Percentiles rank a stretch among this genome's conserved stretches.
Conservation (phyloP, 2,797 vertebrate species). For the Lophius americanus region DNA sequence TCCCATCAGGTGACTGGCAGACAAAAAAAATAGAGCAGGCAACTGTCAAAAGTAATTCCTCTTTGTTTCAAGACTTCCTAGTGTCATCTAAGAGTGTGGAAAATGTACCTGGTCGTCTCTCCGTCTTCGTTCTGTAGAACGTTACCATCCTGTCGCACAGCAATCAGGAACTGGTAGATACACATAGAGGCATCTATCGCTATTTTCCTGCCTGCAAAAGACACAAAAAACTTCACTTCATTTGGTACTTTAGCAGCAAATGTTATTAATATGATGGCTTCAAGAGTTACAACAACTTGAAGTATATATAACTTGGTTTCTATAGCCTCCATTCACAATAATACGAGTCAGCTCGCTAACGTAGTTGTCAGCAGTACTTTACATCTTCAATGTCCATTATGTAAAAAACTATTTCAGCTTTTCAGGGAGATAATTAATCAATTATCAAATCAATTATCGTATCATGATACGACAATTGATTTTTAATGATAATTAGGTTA, state of each 20-base stretch:
- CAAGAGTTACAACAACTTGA: no score
- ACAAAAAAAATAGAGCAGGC: not conserved
- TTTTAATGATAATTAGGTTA: no score
- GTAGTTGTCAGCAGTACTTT: no score
- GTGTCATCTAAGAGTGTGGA: not conserved
- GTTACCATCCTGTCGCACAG: slow-evolving; percentile 94
- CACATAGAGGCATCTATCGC: slow-evolving; percentile 98
- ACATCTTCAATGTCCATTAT: no score
- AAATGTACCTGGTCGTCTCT: slow-evolving; percentile 89
- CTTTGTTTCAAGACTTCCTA: not conserved
- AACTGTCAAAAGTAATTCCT: not conserved
- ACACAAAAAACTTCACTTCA: not conserved
- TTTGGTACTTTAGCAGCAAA: not conserved
- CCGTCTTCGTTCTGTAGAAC: slow-evolving; percentile 93
- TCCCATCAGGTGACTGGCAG: slow-evolving; percentile 91
- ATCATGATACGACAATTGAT: no score
- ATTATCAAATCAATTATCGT: no score
- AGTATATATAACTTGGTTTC: no score
- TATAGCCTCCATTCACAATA: no score
- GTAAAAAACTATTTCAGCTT: no score
- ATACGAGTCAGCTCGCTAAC: no score
- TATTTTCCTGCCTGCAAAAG: slow-evolving; percentile 88
- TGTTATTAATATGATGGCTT: no score
- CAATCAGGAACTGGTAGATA: slow-evolving; percentile 98
- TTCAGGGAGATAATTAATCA: no score